These are phyloP conservation scores for Calonectris borealis DNA, from an alignment of 2,113 vertebrate genomes.

Conservation along the genomic window DNA sequence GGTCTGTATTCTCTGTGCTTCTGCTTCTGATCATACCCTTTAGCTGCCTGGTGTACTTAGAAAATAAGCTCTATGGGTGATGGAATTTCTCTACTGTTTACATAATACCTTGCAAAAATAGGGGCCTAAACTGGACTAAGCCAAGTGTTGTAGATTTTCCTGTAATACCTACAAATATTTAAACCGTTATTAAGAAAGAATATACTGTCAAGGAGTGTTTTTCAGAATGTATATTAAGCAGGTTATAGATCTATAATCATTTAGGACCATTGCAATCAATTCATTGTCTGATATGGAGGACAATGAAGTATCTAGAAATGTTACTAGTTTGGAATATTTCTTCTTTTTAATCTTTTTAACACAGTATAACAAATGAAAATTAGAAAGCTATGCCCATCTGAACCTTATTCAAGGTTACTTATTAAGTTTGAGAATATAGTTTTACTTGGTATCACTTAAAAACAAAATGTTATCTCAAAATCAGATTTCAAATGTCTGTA, in stretches of 20 bases:
- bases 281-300: neutral
- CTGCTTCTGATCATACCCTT: neutral
- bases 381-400: neutral
- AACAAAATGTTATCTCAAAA: neutral
- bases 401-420: neutral
- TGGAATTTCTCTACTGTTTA: neutral
- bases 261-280: neutral
- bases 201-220: neutral
- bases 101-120: neutral
- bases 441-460: neutral
- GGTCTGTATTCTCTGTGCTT: neutral
- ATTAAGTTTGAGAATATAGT: neutral
- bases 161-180: neutral
- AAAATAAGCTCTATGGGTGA: neutral
- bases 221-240: accelerated
- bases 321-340: neutral
- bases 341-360: neutral
- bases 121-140: neutral
- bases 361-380: neutral
- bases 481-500: neutral
- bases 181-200: neutral
- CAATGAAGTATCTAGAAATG: neutral
- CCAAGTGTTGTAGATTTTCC: neutral
- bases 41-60: neutral
- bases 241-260: neutral